Base-by-base conservation (phyloP, 2,113 vertebrate species). In the Rhinoderma darwinii region DNA sequence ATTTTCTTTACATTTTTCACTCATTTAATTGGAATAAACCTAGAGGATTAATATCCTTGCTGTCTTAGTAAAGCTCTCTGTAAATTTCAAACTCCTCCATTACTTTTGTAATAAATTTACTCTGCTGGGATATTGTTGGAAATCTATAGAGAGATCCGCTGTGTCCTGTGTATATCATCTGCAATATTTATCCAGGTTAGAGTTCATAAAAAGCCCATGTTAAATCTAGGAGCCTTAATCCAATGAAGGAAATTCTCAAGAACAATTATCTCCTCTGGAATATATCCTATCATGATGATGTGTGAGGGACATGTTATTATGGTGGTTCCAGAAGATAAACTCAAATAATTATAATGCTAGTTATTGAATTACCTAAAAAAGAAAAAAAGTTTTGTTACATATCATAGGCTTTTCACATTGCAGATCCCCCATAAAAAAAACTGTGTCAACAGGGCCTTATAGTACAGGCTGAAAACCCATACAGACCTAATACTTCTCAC, bases 71-170 rank as follows among this genome's bases (percentile, higher is more conserved):
- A 39, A 44, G 56, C 32, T 27, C 37, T 81, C 10, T 81, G 77
- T 81, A 82, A 66, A 82, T 82, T 82, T 66, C 56, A 82, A 43
- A 41, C 79, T 32, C 39, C 37, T 37, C 54, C n/a, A 9, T n/a
- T 30, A 22, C 14, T 80, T 80, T 35, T 18, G 11, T 22, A 63
- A 17, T 63, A 39, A 20, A 25, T 56, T 80, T 80, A 9, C 25
- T 27, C 39, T 8, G 17, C 22, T n/a, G 51, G 78, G 37, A 41
- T 63, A 43, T 81, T 63, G 5, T 37, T 7, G 39, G 9, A 66
- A 25, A 63, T 63, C 79, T n/a, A 66, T 30, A 41, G 59, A 30
- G 56, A 10, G n/a, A 18, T 25, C 79, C 66, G 11, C n/a, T 39
- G 18, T 25, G 22, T 78, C n/a, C 18, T 32, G 30, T 51, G 51